Base-by-base conservation (phyloP, 1,140 invertebrate species). In the Euwallacea fornicatus region DNA sequence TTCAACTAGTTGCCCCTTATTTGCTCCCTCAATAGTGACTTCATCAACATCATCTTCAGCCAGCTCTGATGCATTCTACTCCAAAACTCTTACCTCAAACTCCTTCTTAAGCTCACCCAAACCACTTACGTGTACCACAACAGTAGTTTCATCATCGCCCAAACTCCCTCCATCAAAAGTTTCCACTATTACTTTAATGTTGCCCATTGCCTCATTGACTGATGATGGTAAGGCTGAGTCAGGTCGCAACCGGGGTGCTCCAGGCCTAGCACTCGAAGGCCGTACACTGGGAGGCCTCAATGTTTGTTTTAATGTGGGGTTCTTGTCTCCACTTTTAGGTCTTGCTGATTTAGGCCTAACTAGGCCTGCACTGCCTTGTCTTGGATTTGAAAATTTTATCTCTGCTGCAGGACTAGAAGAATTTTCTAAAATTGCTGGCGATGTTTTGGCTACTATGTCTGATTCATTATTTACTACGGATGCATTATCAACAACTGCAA, bases 181-280 rank as follows among this genome's bases (percentile, higher is more conserved):
- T 78, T 91, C 90, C 4, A 88, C 81, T 71, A 91, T 91, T 0
- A 92, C 88, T 76, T 88, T 90, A 11, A 90, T 87, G 80, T 86
- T 86, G 10, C 85, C 85, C 71, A 87, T 78, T 55, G 85, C 80
- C 0, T 86, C 67, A 50, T 82, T 73, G 68, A 83, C 82, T 47
- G 82, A 79, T 6, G 82, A 75, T 47, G 86, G 83, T 69, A 85
- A 78, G 33, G 83, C 81, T 63, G 84, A 85, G 74, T 85, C 80
- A 79, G 86, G 82, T 81, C 86, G 74, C 67, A 91, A 81, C 66
- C 88, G 84, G 7, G 92, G 92, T 33, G 92, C 91, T 56, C 90
- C 91, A 0, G 92, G 92, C 66, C 92, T 84, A 11, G 91, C 90
- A 71, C 91, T 93, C 0, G 88, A 86, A 6, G 91, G 91, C 73